A percentile compares a stretch with the other conserved stretches of the same genome.
These are phyloP conservation scores for Gadus chalcogrammus DNA, from an alignment of 2,113 vertebrate genomes.

Conservation along the genomic window DNA sequence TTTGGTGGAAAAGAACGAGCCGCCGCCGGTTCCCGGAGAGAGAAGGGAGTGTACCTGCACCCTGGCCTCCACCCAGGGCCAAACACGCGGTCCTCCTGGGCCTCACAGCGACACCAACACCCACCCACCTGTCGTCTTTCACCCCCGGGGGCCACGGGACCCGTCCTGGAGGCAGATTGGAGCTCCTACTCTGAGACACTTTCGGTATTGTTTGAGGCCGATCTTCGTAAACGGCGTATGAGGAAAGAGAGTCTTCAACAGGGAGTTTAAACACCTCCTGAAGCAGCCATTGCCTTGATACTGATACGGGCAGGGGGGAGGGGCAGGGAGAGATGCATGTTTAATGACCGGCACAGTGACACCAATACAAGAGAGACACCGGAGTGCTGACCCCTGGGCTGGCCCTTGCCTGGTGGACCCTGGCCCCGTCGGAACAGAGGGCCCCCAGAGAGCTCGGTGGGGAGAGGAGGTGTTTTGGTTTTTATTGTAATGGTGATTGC, in stretches of 20 bases:
- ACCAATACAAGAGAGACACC: conserved; percentile 23
- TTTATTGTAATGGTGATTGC: too few species aligned
- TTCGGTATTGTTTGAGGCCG: too few species aligned
- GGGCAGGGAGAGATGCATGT: conserved; percentile 47
- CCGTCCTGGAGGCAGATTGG: neutral
- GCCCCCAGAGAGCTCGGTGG: too few species aligned
- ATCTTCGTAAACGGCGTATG: neutral
- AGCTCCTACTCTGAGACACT: too few species aligned
- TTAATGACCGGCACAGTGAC: conserved; percentile 42
- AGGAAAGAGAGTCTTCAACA: conserved; percentile 30
- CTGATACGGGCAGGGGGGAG: conserved; percentile 28
- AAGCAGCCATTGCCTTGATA: conserved; percentile 44
- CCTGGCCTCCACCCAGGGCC: conserved; percentile 29
- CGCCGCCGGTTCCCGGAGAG: conserved; percentile 41
- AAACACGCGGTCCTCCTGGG: conserved; percentile 41
- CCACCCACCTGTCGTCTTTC: too few species aligned
- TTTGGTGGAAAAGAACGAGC: conserved; percentile 62
- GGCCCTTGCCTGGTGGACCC: too few species aligned
- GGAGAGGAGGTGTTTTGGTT: too few species aligned
- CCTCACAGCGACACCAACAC: conserved; percentile 33
- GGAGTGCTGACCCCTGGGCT: too few species aligned
- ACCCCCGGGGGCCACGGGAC: neutral
- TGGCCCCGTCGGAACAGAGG: too few species aligned
- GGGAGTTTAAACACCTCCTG: conserved; percentile 31
- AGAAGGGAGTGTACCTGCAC: conserved; percentile 44